Evolutionary conservation across 1,140 invertebrate genomes (phyloP).

Genomic region (Thaumetopoea pityocampa): DNA sequence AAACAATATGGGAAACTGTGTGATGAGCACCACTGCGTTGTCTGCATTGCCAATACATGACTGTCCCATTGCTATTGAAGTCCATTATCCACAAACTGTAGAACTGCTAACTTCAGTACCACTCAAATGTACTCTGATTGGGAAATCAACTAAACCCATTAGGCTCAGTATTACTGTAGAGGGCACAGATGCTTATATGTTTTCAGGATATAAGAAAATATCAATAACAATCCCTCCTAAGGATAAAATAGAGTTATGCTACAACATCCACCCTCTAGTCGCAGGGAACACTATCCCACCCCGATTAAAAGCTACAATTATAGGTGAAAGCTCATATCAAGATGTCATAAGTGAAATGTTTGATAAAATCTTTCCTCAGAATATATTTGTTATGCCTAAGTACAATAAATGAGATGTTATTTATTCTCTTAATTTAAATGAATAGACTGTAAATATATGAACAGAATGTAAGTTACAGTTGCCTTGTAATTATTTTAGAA

Average conservation of each 20-base stretch:
- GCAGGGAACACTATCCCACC: constrained; percentile 83
- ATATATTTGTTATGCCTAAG: constrained; percentile 74
- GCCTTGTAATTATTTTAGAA: constrained; percentile 55
- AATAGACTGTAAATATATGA: constrained; percentile 62
- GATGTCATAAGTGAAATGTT: constrained; percentile 61
- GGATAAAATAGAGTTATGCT: constrained; percentile 78
- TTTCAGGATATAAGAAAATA: constrained; percentile 92
- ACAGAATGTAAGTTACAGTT: constrained; percentile 63
- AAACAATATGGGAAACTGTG: constrained; percentile 37
- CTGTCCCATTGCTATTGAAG: constrained; percentile 83
- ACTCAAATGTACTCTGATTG: constrained; percentile 83
- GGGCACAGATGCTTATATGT: constrained; percentile 92
- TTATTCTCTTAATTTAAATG: constrained; percentile 32
- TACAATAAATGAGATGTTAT: constrained; percentile 60
- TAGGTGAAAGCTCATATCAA: constrained; percentile 65
- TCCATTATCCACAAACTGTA: constrained; percentile 84
- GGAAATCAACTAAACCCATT: constrained; percentile 83
- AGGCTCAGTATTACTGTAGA: constrained; percentile 87
- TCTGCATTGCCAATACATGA: constrained; percentile 79
- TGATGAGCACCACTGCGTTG: constrained; percentile 71
- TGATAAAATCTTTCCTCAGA: constrained; percentile 65
- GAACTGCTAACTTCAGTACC: constrained; percentile 83
- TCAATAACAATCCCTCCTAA: constrained; percentile 81
- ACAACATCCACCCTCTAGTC: constrained; percentile 85
- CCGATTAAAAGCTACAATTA: constrained; percentile 78